These are phyloP conservation scores for Heliothis peltigera DNA, from an alignment of 2,888 invertebrate species.

Conservation along the genomic window DNA sequence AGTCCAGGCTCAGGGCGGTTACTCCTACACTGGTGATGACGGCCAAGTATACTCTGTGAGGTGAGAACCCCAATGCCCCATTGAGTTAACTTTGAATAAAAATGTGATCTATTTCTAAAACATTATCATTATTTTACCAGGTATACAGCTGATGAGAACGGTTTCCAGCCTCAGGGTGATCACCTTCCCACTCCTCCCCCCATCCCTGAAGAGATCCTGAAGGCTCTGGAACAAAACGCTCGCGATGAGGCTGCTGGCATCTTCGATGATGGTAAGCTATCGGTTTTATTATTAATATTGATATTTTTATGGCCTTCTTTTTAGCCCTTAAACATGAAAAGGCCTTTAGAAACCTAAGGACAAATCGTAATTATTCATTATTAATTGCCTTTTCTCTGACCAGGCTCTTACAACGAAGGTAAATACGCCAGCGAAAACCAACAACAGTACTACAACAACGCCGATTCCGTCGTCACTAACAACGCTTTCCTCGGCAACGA, in stretches of 20 bases:
- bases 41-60: constrained; percentile 82
- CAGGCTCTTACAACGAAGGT: constrained; percentile 80
- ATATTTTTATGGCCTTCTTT: too few relatives aligned
- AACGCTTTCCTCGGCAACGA: constrained; percentile 32
- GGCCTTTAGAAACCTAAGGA: too few relatives aligned
- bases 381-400: constrained; percentile 13
- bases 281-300: too few relatives aligned
- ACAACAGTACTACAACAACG: constrained; percentile 42
- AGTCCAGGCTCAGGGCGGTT: constrained; percentile 83
- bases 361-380: too few relatives aligned
- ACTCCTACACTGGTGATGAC: constrained; percentile 85
- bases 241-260: constrained; percentile 85
- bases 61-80: too few relatives aligned
- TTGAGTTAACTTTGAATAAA: too few relatives aligned
- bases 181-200: constrained; percentile 85
- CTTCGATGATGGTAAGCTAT: constrained; percentile 80
- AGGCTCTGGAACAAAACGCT: constrained; percentile 83
- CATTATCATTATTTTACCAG: constrained; percentile 48
- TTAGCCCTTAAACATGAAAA: too few relatives aligned
- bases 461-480: constrained; percentile 28
- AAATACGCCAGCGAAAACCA: constrained; percentile 68
- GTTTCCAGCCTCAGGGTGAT: constrained; percentile 83
- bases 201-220: constrained; percentile 82
- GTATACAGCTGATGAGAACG: constrained; percentile 85
- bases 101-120: too few relatives aligned